Percentiles rank a stretch among this genome's conserved stretches.
Conservation (phyloP, 2,113 vertebrate species). For the Prochilodus magdalenae region DNA sequence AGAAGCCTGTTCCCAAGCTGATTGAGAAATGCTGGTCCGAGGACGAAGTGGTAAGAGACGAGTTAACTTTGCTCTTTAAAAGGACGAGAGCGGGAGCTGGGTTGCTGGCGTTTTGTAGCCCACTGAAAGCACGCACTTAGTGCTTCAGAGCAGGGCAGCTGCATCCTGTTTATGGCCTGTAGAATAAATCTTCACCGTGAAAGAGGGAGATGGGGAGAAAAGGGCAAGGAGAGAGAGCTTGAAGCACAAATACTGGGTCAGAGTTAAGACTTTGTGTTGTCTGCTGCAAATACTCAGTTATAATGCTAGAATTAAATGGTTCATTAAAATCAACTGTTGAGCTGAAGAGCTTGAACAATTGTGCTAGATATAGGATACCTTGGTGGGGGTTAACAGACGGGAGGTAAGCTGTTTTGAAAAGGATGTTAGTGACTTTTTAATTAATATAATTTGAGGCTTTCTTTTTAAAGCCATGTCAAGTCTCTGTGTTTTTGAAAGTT, state of each 20-base stretch:
- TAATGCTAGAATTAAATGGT: neutral
- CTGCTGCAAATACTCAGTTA: constrained; percentile 53
- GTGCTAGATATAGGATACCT: neutral
- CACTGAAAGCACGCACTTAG: constrained; percentile 58
- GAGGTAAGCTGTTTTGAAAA: neutral
- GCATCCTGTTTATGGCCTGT: constrained; percentile 80
- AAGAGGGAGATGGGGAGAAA: constrained; percentile 57
- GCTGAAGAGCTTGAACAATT: neutral
- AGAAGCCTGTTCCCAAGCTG: constrained; percentile 97
- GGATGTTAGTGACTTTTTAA: neutral
- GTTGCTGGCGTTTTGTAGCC: constrained; percentile 12
- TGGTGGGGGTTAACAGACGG: neutral
- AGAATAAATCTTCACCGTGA: constrained; percentile 68
- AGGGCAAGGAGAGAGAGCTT: constrained; percentile 50
- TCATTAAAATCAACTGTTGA: neutral
- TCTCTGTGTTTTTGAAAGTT: neutral
- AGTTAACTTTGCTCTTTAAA: constrained; percentile 2
- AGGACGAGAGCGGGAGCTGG: constrained; percentile 5
- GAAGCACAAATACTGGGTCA: constrained; percentile 59
- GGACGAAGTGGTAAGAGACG: constrained; percentile 94
- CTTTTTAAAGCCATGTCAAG: neutral
- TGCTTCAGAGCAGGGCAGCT: constrained; percentile 73
- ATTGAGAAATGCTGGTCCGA: constrained; percentile 99
- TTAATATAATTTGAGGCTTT: constrained; percentile 6
- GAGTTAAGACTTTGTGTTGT: constrained; percentile 68